Evolutionary conservation across 2,797 vertebrate species (phyloP).

Genomic region (Phoeniculus purpureus): DNA sequence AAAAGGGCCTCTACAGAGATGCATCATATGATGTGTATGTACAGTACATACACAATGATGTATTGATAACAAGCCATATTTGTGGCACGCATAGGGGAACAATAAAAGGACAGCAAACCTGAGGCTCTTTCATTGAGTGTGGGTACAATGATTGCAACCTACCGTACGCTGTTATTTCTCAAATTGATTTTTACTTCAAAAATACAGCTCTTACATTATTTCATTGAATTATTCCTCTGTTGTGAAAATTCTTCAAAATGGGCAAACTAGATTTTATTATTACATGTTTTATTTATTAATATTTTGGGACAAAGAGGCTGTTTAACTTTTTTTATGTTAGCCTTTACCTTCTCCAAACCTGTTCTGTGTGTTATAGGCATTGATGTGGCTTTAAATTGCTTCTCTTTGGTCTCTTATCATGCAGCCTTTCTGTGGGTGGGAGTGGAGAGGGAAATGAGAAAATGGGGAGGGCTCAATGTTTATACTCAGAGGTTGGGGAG

Average conservation of each 20-base stretch:
- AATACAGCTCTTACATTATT: slow-evolving; percentile 28
- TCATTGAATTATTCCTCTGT: slow-evolving; percentile 35
- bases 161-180: neutral
- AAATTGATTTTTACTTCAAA: slow-evolving; percentile 53
- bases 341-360: neutral
- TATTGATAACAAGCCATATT: neutral
- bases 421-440: neutral
- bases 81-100: neutral
- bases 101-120: neutral
- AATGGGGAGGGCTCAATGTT: slow-evolving; percentile 9
- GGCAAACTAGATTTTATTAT: neutral
- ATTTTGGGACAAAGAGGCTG: slow-evolving; percentile 7
- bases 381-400: slow-evolving; percentile 36
- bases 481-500: slow-evolving; percentile 44
- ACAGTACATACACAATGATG: neutral
- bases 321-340: slow-evolving; percentile 7
- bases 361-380: slow-evolving; percentile 24
- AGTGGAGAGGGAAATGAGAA: neutral
- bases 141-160: slow-evolving; percentile 8
- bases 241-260: slow-evolving; percentile 39
- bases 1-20: neutral
- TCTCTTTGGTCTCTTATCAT: slow-evolving; percentile 2
- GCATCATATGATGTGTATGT: neutral
- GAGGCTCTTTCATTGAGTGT: neutral
- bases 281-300: slow-evolving; percentile 43